phyloP scores from a whole-genome alignment of 2,113 vertebrate species.

The Abramis brama region DNA sequence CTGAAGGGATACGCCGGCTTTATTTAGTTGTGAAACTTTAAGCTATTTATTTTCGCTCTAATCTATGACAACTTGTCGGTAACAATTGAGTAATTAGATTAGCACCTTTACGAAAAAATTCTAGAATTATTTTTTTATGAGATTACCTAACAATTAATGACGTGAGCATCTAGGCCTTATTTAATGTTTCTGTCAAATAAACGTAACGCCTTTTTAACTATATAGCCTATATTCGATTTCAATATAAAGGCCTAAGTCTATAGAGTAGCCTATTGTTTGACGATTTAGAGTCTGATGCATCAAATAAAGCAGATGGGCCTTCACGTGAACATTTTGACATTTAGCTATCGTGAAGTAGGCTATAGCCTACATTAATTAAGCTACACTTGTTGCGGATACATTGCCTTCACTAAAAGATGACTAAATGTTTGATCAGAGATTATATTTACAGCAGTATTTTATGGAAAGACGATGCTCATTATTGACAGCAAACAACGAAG shows the following conservation, averaged over 20 bases:
- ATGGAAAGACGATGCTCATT: not conserved
- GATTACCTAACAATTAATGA: not conserved
- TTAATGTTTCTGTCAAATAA: not conserved
- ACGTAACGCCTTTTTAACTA: not conserved
- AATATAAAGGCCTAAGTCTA: not conserved
- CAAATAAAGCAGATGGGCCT: constrained; percentile 23
- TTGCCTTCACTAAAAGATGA: not conserved
- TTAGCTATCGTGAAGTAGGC: not conserved
- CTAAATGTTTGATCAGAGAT: not conserved
- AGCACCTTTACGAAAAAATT: not conserved
- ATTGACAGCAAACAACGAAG: not conserved
- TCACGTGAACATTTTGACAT: not conserved
- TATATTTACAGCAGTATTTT: not conserved
- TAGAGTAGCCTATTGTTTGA: not conserved
- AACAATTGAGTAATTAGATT: not conserved
- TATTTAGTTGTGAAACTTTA: not conserved
- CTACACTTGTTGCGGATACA: not conserved
- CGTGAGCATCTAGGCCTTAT: not conserved
- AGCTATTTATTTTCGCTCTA: not conserved
- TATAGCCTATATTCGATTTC: not conserved
- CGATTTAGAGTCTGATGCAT: not conserved
- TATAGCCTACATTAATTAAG: not conserved
- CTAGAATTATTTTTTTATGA: not conserved
- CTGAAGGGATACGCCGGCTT: not conserved
- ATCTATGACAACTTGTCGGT: not conserved